Evolutionary conservation across 2,797 vertebrate species (phyloP).

Genomic region (Adelosebastes latens): DNA sequence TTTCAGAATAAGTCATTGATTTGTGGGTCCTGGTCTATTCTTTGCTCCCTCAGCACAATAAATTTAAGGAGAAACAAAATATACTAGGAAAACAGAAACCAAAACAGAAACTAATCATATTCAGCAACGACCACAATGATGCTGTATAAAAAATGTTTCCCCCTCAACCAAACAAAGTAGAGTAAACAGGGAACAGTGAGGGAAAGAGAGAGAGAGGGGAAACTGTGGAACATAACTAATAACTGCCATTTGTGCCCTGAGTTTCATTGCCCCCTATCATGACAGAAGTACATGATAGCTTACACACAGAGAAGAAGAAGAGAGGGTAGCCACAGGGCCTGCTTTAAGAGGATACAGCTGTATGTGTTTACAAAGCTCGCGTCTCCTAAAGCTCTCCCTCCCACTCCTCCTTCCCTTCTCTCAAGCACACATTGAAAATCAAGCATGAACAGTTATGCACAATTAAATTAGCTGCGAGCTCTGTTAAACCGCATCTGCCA

Average conservation of each 20-base stretch:
- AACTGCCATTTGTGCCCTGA: constrained; percentile 37
- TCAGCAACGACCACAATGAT: background rate
- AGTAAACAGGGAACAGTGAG: background rate
- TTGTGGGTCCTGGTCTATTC: constrained; percentile 7
- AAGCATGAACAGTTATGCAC: constrained; percentile 65
- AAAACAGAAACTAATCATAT: constrained; percentile 29
- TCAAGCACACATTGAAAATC: constrained; percentile 55
- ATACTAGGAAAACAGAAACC: constrained; percentile 11
- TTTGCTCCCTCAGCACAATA: constrained; percentile 1
- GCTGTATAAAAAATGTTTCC: background rate
- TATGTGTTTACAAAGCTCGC: constrained; percentile 56
- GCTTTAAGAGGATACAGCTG: constrained; percentile 67
- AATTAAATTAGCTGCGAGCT: constrained; percentile 63
- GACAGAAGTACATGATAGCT: constrained; percentile 56
- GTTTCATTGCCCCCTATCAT: constrained; percentile 50
- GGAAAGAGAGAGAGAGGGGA: background rate
- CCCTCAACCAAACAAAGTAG: background rate
- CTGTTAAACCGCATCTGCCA: constrained; percentile 56
- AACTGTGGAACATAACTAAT: constrained; percentile 31
- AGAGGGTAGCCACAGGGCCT: constrained; percentile 49
- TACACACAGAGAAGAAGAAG: constrained; percentile 50
- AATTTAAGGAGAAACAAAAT: constrained; percentile 15
- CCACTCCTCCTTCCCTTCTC: constrained; percentile 12
- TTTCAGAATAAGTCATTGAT: constrained; percentile 47
- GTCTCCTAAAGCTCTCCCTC: constrained; percentile 31